These are phyloP conservation scores for Vidua chalybeata DNA, from an alignment of 2,113 vertebrate genomes.

Conservation along the genomic window DNA sequence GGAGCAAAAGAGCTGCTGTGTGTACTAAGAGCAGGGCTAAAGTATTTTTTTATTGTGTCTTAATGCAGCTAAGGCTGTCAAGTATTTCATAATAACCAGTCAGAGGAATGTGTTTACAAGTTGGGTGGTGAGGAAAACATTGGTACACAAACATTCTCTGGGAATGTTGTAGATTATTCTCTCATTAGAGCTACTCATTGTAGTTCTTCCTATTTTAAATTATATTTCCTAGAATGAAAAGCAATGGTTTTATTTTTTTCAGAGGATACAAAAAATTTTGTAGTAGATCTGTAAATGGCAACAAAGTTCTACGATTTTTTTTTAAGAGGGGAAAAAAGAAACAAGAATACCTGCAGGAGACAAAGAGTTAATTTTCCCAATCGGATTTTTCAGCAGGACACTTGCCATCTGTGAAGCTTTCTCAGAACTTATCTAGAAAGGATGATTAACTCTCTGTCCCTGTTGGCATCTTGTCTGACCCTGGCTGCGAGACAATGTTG, in stretches of 20 bases:
- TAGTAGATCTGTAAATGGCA: not conserved
- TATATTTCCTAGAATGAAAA: not conserved
- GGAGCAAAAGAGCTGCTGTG: not conserved
- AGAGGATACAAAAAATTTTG: not conserved
- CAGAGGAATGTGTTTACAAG: conserved; percentile 16
- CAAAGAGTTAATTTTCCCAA: not conserved
- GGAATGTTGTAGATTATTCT: not conserved
- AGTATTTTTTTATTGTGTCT: conserved; percentile 6
- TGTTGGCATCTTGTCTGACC: not conserved
- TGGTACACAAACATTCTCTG: not conserved
- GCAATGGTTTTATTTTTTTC: not conserved
- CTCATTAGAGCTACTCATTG: not conserved
- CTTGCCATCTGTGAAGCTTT: not conserved
- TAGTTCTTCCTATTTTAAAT: not conserved
- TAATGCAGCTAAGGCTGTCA: not conserved
- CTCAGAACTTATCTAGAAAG: not conserved
- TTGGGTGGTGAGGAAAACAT: not conserved
- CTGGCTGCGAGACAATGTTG: not conserved
- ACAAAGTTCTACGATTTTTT: not conserved
- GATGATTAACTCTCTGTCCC: not conserved
- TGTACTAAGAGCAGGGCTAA: not conserved
- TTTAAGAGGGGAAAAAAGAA: not conserved
- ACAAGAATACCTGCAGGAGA: not conserved
- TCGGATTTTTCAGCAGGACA: not conserved
- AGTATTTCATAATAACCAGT: conserved; percentile 4